Evolutionary conservation across 1,140 invertebrate species (phyloP), one percentile per base, ranked within the genome.

Genomic region (Tribolium madens): DNA sequence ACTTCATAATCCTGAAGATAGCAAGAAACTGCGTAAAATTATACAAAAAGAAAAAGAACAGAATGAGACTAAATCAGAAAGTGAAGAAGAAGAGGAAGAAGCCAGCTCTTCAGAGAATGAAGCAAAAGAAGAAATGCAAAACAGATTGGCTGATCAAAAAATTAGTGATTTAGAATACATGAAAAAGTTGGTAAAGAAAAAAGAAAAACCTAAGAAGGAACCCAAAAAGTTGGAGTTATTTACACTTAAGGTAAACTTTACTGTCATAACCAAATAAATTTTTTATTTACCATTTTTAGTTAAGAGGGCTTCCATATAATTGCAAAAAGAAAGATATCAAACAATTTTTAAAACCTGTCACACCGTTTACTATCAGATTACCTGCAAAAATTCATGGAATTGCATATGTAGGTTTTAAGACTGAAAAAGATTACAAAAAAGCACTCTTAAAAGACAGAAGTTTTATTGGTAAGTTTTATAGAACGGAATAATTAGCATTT

Each of bases 331-430:
- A 92, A 86, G 90, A 94, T 80, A 87, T 97, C 0, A 94, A 93
- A 85, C 90, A 93, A 79, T 98, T 98, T 84, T 95, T 98, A 75
- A 90, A 91, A 79, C 94, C 95, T 0, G 81, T 96, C 5, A 92
- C 92, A 79, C 88, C 93, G 13, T 92, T 90, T 81, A 94, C 93
- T 17, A 92, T 98, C 73, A 89, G 95, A 77, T 85, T 97, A 26
- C 95, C 96, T 0, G 88, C 87, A 78, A 93, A 93, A 81, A 87
- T 93, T 3, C 91, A 92, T 83, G 94, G 95, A n/a, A 93, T 98
- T 78, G 96, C 95, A 26, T 98, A 94, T 89, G 93, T 96, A 53
- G 94, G 95, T 3, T 98, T 98, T 82, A 92, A 93, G 85, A 93
- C 91, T 0, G 93, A 97, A 82, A 92, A 91, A 78, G 92, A 95